Conservation (phyloP, 2,113 vertebrate species). For the Noctilio leporinus region DNA sequence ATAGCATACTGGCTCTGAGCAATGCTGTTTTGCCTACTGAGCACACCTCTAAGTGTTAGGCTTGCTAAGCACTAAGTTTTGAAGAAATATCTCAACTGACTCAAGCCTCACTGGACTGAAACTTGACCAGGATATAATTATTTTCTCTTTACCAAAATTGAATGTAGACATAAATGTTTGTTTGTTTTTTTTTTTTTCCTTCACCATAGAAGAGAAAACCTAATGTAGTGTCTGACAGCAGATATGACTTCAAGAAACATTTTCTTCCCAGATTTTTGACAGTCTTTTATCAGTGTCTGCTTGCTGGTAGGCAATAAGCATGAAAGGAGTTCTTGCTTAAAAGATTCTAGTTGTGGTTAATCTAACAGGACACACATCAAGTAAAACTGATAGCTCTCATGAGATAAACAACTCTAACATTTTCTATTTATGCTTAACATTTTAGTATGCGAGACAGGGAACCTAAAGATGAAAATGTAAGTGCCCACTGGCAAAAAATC, state of each 20-base stretch:
- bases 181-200: neutral
- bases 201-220: neutral
- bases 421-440: neutral
- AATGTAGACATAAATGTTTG: neutral
- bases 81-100: neutral
- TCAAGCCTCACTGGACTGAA: neutral
- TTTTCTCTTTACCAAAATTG: neutral
- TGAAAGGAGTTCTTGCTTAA: neutral
- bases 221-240: neutral
- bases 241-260: neutral
- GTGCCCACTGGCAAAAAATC: neutral
- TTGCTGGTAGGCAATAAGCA: neutral
- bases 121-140: neutral
- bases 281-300: neutral
- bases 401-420: neutral
- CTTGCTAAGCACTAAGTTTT: neutral
- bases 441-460: neutral
- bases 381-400: neutral
- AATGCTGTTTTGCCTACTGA: neutral
- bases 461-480: neutral
- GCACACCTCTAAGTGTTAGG: neutral
- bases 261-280: slow-evolving; percentile 3
- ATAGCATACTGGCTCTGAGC: neutral
- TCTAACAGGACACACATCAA: neutral
- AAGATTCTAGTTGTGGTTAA: neutral